Conservation (phyloP, 2,888 invertebrate species). For the Trachelus troglodyta region DNA sequence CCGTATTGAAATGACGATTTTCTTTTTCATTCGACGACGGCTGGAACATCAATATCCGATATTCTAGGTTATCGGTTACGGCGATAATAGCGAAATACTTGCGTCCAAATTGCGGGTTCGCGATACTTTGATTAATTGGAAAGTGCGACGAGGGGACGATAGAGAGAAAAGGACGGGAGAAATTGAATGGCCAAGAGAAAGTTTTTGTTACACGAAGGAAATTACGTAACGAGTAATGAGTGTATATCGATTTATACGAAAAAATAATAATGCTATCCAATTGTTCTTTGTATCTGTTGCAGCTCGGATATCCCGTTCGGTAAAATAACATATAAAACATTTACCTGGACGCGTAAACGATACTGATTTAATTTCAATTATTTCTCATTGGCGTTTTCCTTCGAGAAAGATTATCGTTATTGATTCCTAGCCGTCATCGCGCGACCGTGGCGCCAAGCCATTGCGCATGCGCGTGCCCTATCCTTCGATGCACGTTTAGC, state of each 20-base stretch:
- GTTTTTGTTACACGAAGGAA: not conserved
- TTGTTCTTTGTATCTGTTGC: not conserved
- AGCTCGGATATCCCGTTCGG: not conserved
- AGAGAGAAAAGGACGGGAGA: not conserved
- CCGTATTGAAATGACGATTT: not conserved
- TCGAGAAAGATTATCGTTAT: conserved; percentile 9
- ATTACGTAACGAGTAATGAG: not conserved
- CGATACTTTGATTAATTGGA: not conserved
- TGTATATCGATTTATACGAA: not conserved
- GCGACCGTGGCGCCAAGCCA: not conserved
- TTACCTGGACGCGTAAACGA: not conserved
- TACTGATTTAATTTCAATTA: not conserved
- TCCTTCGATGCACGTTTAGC: not conserved
- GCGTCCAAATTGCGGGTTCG: not conserved
- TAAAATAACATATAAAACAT: not conserved
- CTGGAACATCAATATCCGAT: not conserved
- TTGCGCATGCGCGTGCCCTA: not conserved
- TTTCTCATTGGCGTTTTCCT: not conserved
- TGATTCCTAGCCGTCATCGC: conserved; percentile 12
- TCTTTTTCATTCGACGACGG: not conserved
- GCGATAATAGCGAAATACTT: not conserved
- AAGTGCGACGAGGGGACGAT: not conserved
- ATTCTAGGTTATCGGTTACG: not conserved
- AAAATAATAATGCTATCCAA: not conserved
- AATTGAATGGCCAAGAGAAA: not conserved